A percentile compares a stretch with the other conserved stretches of the same genome.
These are phyloP conservation scores for Caenorhabditis zanzibari DNA, from an alignment of 2,888 invertebrate genomes.

Conservation along the genomic window DNA sequence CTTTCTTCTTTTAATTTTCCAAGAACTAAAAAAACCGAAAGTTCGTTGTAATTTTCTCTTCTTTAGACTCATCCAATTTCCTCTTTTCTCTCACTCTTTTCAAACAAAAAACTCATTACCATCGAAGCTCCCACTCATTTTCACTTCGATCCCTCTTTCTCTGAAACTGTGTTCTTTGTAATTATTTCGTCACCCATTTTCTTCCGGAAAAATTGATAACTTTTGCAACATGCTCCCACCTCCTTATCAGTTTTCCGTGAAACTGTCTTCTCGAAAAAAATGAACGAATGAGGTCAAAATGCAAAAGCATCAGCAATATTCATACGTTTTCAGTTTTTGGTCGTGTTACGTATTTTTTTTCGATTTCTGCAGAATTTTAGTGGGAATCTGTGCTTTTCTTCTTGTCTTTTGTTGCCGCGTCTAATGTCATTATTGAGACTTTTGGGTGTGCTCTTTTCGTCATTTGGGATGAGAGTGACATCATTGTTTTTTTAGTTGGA, in stretches of 20 bases:
- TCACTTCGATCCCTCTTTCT: conserved; percentile 9
- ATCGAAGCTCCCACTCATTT: not conserved
- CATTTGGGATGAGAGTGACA: conserved; percentile 19
- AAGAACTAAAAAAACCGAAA: conserved; percentile 16
- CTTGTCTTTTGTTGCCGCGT: conserved; percentile 10
- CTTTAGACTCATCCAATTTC: conserved; percentile 26
- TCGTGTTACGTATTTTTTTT: conserved; percentile 40
- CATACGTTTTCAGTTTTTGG: conserved; percentile 39
- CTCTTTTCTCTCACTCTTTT: conserved; percentile 3
- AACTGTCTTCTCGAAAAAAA: no score
- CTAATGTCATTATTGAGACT: conserved; percentile 42
- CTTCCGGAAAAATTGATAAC: conserved; percentile 35
- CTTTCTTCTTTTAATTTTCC: conserved; percentile 20
- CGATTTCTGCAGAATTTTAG: conserved; percentile 1
- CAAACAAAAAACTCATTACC: not conserved
- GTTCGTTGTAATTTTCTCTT: conserved; percentile 29
- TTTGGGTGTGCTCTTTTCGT: no score
- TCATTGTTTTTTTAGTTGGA: conserved; percentile 27
- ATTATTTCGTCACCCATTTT: conserved; percentile 37
- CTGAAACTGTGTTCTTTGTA: conserved; percentile 24
- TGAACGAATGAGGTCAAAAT: conserved; percentile 4
- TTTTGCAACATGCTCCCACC: not conserved
- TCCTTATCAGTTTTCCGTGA: conserved; percentile 55
- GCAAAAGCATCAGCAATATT: conserved; percentile 7
- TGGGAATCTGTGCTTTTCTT: conserved; percentile 4